Base-by-base conservation (phyloP, 1,140 invertebrate species). In the Gryon sp. region DNA sequence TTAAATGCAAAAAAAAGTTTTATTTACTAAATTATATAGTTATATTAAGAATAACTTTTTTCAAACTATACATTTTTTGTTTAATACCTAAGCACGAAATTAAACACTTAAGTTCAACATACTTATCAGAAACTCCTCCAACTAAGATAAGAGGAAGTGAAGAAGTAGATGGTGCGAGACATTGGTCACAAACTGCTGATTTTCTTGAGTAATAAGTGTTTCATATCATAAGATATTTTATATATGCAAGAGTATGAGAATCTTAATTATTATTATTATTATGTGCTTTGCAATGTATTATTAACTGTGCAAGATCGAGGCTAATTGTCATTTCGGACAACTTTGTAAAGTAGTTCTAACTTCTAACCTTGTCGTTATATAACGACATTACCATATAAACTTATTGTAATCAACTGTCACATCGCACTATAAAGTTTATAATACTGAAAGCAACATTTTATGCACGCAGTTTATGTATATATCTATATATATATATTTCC, bases 261-360 rank as follows among this genome's bases (percentile, higher is more conserved):
- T 75, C 62, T 75, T 75, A 68, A 75, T 62, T 55, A 68, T 75
- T 75, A 75, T n/a, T n/a, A n/a, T 68, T 75, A 53, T 75, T 66
- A 75, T 75, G 62, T 68, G 62, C 72, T 75, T 75, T 68, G 72
- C 55, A 30, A 66, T 66, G 72, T 68, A 68, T 75, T 75, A 75
- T 75, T 75, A 75, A 75, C 72, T 75, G 65, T 65, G 45, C 43
- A 74, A 74, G 70, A 66, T 53, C 46, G 52, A 38, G 45, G 59
- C 70, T 74, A 74, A 74, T 74, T 74, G 70, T 45, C 53, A 66
- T 74, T 74, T 74, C 43, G 70, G 41, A 18, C 60, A 60, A 74
- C 40, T 74, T 74, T 52, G 52, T 38, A 40, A 66, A 75, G 72
- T 75, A 68, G 62, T 75, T 53, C 40, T 8, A 60, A 60, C 45